Conservation (phyloP, 2,113 vertebrate species). For the Psittacara wagleri region DNA sequence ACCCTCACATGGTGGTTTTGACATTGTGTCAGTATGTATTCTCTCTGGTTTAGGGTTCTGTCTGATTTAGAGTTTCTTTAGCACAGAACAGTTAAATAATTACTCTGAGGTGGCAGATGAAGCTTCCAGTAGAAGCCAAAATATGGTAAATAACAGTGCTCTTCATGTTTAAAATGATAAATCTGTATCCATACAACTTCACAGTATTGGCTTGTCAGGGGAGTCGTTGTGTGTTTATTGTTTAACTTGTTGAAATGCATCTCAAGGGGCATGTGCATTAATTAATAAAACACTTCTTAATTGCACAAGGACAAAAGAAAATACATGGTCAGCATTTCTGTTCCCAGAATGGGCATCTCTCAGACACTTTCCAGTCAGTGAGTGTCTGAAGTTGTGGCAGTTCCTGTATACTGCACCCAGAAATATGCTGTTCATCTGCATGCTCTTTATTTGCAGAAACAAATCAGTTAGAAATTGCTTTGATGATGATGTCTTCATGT, state of each 20-base stretch:
- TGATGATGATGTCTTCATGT: conserved; percentile 59
- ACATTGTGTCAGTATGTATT: not conserved
- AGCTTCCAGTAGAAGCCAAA: not conserved
- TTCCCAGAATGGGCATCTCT: not conserved
- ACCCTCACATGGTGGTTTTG: not conserved
- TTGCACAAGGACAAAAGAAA: conserved; percentile 40
- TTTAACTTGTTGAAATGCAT: not conserved
- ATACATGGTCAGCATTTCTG: conserved; percentile 23
- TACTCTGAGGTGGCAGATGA: not conserved
- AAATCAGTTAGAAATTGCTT: conserved; percentile 65
- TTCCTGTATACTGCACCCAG: not conserved
- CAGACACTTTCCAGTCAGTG: not conserved
- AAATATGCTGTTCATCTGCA: conserved; percentile 23
- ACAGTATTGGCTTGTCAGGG: not conserved
- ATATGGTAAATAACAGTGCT: not conserved
- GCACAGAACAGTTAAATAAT: not conserved
- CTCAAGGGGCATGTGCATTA: not conserved
- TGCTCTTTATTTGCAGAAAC: conserved; percentile 39
- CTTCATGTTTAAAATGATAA: not conserved
- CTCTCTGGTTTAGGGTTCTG: not conserved
- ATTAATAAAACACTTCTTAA: conserved; percentile 40
- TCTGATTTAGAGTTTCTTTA: not conserved
- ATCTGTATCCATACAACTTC: not conserved
- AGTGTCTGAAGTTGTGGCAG: not conserved
- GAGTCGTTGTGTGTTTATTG: not conserved